Evolutionary conservation across 1,140 invertebrate species (phyloP), one percentile per base, ranked within the genome.

Genomic region (Maconellicoccus hirsutus): DNA sequence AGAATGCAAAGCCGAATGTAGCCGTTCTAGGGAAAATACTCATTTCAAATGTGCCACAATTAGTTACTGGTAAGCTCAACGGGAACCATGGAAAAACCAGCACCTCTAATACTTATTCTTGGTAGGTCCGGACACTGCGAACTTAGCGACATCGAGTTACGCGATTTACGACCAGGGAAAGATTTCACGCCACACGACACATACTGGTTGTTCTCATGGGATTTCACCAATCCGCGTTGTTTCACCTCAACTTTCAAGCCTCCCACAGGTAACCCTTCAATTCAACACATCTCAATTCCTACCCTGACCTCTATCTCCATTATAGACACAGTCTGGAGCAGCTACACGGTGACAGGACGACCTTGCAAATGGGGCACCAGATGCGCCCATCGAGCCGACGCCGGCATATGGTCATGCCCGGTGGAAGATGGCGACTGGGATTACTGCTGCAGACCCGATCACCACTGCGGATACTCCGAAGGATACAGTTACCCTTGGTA

Each of bases 391-490:
- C 90, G 90, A 75, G 78, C 80, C n/a, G 79, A 89, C 1, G 84
- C 84, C 1, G 89, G 88, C 0, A 89, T 90, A 76, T 91, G 89
- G 86, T 86, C 84, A 22, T 92, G 90, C 73, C 88, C 90, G 74
- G 83, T 87, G 0, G 89, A 91, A 74, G 87, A 85, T 16, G 86
- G 86, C 74, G 81, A 84, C 38, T 91, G 89, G 89, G 89, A 91
- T 77, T 92, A 91, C 75, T 92, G 89, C 74, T 92, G 89, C 76
- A 83, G 87, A 70, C 87, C 88, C n/a, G 84, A 84, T 69, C 88
- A 91, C 77, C 84, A 86, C 21, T 92, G 90, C 77, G 90, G 89
- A n/a, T 90, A 87, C 76, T 90, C 89, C 26, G 84, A 87, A 76
- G 89, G 89, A 71, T 89, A 86, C 75, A 81, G 83, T 72, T 90